Base-by-base conservation (phyloP, 2,797 vertebrate genomes). In the Cheirogaleus major region DNA sequence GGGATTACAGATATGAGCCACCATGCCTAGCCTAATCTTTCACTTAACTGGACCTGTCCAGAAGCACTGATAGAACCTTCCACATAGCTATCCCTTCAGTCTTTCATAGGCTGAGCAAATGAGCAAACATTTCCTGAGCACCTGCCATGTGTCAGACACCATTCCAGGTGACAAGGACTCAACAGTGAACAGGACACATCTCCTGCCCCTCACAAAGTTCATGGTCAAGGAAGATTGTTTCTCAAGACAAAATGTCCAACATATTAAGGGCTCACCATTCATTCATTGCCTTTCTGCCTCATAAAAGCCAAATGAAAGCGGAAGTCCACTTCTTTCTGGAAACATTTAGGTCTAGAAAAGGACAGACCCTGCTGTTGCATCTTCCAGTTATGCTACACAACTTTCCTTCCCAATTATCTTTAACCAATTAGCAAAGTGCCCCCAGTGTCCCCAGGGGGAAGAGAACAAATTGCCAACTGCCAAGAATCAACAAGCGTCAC, bases 401-500 rank as follows among this genome's bases (percentile, higher is more conserved):
- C 11, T 87, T 35, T 90, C 72, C 41, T 84, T 76, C 25, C 38
- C 93, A 76, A 20, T 75, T 70, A 80, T 57, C 50, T 92, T 86
- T 57, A 52, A 41, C 43, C 7, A 59, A 35, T 55, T 61, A 72
- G 41, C 35, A 76, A 72, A 70, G 35, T 48, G 17, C 0, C 70
- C 59, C 59, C 22, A 52, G 5, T 50, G 41, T 32, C 4, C 61
- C 65, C 43, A 3, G 12, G 13, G 43, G 20, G 59, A 78, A 78
- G n/a, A 86, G 23, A 86, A 79, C 30, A 55, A 89, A 75, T 11
- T 83, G 45, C 38, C 72, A 87, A 25, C 65, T 63, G 30, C 59
- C 25, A 67, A 91, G 96, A 97, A 96, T 75, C 63, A 94, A 41
- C 67, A 76, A 96, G 86, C 50, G 15, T 86, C 95, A 91, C 65